Percentiles rank a stretch among this genome's conserved stretches.
These are phyloP conservation scores for Neosilurus mollespiculum DNA, from an alignment of 2,797 vertebrate species.

Conservation along the genomic window DNA sequence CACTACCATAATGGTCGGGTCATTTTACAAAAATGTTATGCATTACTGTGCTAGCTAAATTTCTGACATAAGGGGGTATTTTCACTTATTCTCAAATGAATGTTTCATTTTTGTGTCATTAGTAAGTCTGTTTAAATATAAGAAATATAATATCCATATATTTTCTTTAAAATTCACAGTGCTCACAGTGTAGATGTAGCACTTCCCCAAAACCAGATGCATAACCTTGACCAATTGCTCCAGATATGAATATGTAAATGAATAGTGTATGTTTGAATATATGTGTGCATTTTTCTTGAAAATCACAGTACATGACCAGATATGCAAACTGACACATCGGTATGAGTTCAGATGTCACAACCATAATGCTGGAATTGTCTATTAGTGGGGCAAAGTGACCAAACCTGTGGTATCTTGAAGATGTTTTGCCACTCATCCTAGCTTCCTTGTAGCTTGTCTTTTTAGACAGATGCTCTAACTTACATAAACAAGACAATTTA, in stretches of 20 bases:
- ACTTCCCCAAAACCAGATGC: background rate
- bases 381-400: background rate
- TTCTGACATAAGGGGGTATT: background rate
- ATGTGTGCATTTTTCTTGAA: background rate
- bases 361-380: background rate
- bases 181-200: background rate
- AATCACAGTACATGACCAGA: background rate
- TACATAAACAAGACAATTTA: background rate
- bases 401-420: background rate
- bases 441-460: background rate
- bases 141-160: background rate
- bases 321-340: background rate
- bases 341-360: slow-evolving; percentile 6
- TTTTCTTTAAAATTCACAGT: background rate
- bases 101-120: background rate
- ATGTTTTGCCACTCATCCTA: background rate
- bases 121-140: background rate
- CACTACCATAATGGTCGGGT: background rate
- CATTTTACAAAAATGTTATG: background rate
- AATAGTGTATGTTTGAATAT: slow-evolving; percentile 6
- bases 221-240: background rate
- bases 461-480: background rate
- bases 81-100: background rate
- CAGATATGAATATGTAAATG: slow-evolving; percentile 3
- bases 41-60: background rate